Evolutionary conservation across 64 coral and sea anemone genomes (phyloP).

Genomic region (Astreopora myriophthalma): DNA sequence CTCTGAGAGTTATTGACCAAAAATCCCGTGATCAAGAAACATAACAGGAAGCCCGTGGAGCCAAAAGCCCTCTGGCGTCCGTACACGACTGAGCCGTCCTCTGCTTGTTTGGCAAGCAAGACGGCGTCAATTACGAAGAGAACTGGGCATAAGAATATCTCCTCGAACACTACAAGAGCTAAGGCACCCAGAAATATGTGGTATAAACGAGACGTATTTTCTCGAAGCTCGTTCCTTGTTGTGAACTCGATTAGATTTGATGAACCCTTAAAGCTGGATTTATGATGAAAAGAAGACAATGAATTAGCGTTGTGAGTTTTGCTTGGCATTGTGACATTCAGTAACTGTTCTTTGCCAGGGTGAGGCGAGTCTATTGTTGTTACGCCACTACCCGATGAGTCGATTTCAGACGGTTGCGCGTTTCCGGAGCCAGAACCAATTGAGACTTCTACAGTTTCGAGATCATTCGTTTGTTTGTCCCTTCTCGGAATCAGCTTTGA

Average conservation of each 20-base stretch:
- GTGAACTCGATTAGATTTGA: background rate
- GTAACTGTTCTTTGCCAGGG: background rate
- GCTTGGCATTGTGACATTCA: background rate
- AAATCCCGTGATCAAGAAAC: constrained; percentile 62
- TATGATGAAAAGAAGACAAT: background rate
- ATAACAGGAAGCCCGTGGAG: constrained; percentile 64
- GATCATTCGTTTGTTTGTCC: background rate
- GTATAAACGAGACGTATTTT: constrained; percentile 47
- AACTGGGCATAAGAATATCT: constrained; percentile 69
- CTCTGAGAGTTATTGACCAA: constrained; percentile 72
- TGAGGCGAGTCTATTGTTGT: background rate
- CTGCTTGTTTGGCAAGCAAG: constrained; percentile 74
- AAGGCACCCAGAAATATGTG: constrained; percentile 78
- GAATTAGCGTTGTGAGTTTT: background rate
- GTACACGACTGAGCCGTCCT: constrained; percentile 61
- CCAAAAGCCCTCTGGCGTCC: constrained; percentile 80
- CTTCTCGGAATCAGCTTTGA: constrained; percentile 17
- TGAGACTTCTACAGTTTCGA: background rate
- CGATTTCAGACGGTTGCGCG: background rate
- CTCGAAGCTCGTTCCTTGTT: constrained; percentile 60
- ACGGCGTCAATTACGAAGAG: constrained; percentile 74
- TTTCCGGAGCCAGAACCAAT: background rate
- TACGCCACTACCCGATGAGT: constrained; percentile 2
- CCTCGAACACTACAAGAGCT: constrained; percentile 58
- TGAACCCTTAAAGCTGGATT: background rate